Evolutionary conservation across 2,797 vertebrate species (phyloP), one percentile per base, ranked within the genome.

Genomic region (Pogoniulus pusillus): DNA sequence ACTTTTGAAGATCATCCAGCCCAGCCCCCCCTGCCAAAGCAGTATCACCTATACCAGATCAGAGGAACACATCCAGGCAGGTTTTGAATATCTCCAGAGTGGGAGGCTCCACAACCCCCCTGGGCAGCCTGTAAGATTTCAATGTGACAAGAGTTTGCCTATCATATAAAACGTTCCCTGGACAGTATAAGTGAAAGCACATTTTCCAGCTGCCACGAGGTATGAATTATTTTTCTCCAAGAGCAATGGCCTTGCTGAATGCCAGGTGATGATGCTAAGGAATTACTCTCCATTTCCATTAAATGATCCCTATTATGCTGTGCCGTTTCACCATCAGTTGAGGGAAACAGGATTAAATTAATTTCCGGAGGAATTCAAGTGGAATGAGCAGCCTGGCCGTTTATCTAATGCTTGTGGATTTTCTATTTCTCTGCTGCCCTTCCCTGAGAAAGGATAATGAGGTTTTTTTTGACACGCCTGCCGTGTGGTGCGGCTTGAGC

Each of bases 291-390:
- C 24, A 41, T 96, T 93, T 89, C 90, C 35, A 29, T 89, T 54
- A 91, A 76, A 66, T 73, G 79, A 60, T 93, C 53, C 53, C 68
- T 79, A 80, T 92, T 94, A 91, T 5, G 2, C 81, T 57, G 5
- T 74, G 37, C 86, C 71, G 35, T 93, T 96, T 93, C 85, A 39
- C 49, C 70, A 91, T 87, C 88, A 90, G 76, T 89, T 89, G 84
- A 90, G 86, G 93, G 94, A 87, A 87, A 73, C 73, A 34, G 73
- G 76, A 78, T 90, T 90, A 83, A 93, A 95, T 96, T 95, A 91
- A 90, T 96, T 95, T 87, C 76, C 81, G 79, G 53, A 76, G 64
- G 66, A 94, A 93, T 89, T 95, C 88, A 85, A 1, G 54, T 89
- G 91, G 91, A 94, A 90, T 80, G 34, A 57, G 30, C 76, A 75